Base-by-base conservation (phyloP, 2,888 invertebrate species). In the Drosophila rellima region DNA sequence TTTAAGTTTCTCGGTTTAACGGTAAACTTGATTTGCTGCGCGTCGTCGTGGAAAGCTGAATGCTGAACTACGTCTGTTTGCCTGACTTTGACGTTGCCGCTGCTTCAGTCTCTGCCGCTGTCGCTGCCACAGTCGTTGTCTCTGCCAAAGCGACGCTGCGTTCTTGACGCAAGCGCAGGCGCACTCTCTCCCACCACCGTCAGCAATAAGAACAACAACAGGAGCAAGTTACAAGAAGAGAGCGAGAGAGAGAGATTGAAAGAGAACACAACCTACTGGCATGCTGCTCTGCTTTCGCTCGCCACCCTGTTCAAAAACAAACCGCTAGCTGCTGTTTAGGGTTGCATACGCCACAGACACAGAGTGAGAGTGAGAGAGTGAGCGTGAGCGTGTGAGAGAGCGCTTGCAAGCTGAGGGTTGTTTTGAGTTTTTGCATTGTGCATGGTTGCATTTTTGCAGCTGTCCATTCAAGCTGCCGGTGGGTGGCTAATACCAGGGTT, bases 11-110 rank as follows among this genome's bases (percentile, higher is more conserved):
- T 47, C 55, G 52, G 50, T 66, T 62, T 47, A 45, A 31, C 52
- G 51, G 37, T 44, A 20, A 55, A 59, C 68, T 77, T 69, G 56
- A 52, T 66, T 61, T 69, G 69, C 68, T 74, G 68, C 81, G 77
- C 78, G 87, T 86, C 80, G 73, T 70, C 70, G 80, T 83, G 63
- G 67, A 79, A 74, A 77, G 52, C 82, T 83, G 70, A 79, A 74
- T 73, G 51, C 82, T 83, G 82, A 82, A 88, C 85, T 81, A 81
- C 88, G 89, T 88, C 88, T 90, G 90, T 72, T 77, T 74, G 68
- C 54, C 65, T 54, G 64, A 33, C 48, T 57, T 57, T 50, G 60
- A 33, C 48, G 45, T 59, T 54, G 60, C 29, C 35, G 31, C 60
- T 52, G 60, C 31, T 8, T 42, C 61, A 39, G 55, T 50, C 23